Evolutionary conservation across 2,797 vertebrate species (phyloP).

Genomic region (Meriones psammophilus): DNA sequence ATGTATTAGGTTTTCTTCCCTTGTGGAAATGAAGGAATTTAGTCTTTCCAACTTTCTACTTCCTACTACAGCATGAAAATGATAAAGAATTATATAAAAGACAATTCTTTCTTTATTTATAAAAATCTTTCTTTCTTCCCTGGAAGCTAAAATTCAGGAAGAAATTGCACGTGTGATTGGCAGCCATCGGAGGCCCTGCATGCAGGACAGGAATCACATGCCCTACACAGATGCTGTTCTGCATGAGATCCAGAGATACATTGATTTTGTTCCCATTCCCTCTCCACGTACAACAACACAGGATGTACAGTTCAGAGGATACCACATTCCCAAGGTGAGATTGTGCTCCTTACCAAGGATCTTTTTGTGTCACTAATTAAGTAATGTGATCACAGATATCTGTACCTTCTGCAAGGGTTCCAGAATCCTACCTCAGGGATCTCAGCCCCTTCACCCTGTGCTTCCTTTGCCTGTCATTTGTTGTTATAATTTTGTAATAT

Average conservation of each 20-base stretch:
- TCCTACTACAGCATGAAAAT: background rate
- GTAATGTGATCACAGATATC: background rate
- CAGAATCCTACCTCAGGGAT: background rate
- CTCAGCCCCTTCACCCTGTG: background rate
- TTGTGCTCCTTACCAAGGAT: background rate
- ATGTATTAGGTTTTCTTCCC: background rate
- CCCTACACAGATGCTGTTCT: conserved; percentile 86
- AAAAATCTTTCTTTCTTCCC: background rate
- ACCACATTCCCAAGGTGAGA: conserved; percentile 87
- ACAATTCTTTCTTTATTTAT: background rate
- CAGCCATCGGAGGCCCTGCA: conserved; percentile 72
- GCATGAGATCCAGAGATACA: conserved; percentile 82
- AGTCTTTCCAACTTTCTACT: background rate
- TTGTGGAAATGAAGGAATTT: background rate
- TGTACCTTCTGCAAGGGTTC: background rate
- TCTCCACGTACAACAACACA: conserved; percentile 36
- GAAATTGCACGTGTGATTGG: conserved; percentile 85
- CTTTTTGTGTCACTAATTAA: background rate
- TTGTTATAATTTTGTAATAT: background rate
- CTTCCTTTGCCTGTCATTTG: background rate
- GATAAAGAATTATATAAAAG: background rate
- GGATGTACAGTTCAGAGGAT: conserved; percentile 81
- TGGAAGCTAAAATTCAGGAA: conserved; percentile 83
- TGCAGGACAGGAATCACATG: conserved; percentile 81
- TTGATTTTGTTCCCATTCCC: background rate